Conservation (phyloP, 2,797 vertebrate species). For the Eulemur mongoz region DNA sequence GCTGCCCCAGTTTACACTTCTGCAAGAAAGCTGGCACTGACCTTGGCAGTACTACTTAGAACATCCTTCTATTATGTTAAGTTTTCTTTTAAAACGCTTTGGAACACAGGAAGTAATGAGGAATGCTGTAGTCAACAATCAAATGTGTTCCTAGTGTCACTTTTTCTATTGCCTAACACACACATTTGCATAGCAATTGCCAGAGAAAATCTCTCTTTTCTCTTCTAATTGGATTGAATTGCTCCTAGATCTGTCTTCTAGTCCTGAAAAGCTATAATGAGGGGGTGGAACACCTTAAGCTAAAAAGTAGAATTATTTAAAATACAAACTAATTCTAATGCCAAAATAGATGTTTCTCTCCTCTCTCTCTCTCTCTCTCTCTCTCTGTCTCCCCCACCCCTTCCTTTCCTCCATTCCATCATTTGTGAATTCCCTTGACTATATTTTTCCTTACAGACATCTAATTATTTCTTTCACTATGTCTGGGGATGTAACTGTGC, state of each 20-base stretch:
- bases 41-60: conserved; percentile 18
- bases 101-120: background rate
- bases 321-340: conserved; percentile 30
- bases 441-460: background rate
- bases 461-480: background rate
- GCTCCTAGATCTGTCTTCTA: conserved; percentile 67
- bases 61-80: background rate
- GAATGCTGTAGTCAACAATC: conserved; percentile 36
- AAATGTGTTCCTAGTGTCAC: background rate
- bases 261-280: conserved; percentile 59
- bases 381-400: accelerated
- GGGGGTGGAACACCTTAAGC: conserved; percentile 51
- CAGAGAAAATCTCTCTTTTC: conserved; percentile 60
- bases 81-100: conserved; percentile 25
- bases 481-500: background rate
- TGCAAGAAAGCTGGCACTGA: background rate
- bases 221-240: conserved; percentile 69
- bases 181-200: conserved; percentile 63
- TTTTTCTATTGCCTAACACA: background rate
- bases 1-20: background rate
- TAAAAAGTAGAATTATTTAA: conserved; percentile 58
- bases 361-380: no score
- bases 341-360: background rate
- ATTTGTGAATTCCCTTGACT: background rate
- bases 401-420: background rate